Base-by-base conservation (phyloP, 2,113 vertebrate genomes). In the Pao palembangensis region DNA sequence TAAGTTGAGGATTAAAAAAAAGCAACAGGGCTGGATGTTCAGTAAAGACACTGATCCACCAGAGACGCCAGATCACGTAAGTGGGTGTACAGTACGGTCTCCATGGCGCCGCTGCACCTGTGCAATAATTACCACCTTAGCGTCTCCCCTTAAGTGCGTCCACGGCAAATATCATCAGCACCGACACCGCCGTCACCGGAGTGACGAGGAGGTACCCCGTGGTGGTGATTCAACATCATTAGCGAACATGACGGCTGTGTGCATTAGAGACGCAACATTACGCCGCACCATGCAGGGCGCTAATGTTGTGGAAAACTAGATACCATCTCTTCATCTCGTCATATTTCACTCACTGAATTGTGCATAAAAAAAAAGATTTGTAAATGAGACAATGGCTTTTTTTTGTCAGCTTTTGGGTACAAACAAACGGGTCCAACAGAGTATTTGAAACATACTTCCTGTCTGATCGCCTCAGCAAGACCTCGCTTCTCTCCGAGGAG, bases 191-290 rank as follows among this genome's bases (percentile, higher is more conserved):
- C 75, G 61, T 87, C 83, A 74, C 78, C 71, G 75, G 81, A 75
- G 73, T 85, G 80, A 81, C 73, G 56, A 68, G 78, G 58, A 69
- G 68, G 67, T 64, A 55, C 82, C 81, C 78, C 11, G 42, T 46
- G 68, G 83, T 71, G 75, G 82, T 88, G 86, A 89, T 91, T 90
- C 87, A 87, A 87, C 81, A 88, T 91, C 87, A 87, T 90, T 92
- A 88, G 85, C 75, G 84, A 90, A 91, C 89, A 85, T 83, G 87
- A 89, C 87, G 87, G 83, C 83, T 88, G 80, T 73, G 79, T 81
- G 85, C 89, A 88, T 91, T 91, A 91, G 89, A 80, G 74, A 90
- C 69, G 89, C 83, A 76, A 90, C 90, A 91, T 91, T 92, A 90
- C 85, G 75, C 88, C 67, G 64, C 83, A 79, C 82, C 88, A 85